Evolutionary conservation across 2,888 invertebrate genomes (phyloP), one percentile per base, ranked within the genome.

Genomic region (Marasmarcha lunaedactyla): DNA sequence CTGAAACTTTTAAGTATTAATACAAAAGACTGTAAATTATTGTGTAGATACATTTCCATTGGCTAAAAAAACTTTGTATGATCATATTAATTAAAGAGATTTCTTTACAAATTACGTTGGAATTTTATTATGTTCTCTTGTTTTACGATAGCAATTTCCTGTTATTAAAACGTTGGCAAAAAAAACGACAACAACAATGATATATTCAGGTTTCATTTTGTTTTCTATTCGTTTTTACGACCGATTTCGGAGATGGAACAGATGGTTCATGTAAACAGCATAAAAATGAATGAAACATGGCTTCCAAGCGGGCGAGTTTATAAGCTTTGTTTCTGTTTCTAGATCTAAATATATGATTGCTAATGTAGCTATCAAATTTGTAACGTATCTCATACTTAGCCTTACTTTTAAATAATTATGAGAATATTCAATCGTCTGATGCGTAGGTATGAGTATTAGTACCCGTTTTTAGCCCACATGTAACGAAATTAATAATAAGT

Each of bases 21-120:
- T 79, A 71, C 65, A 73, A 73, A 83, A 83, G 81, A 83, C 81
- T 83, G 81, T 83, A 81, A 72, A 74, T 73, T 78, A 76, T 72
- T 77, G 70, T 73, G 76, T 79, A 78, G 77, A 65, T 70, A 61
- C 71, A 71, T 69, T 71, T 63, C 59, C 59, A 76, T 70, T 66
- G 71, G 72, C 76, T 73, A 74, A n/a, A n/a, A n/a, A n/a, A 76
- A 73, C 73, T 79, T 78, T 78, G 76, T 78, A 79, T 79, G 30
- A 79, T 77, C 60, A 63, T 71, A 63, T 67, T 73, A 71, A 79
- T 74, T 77, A 79, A 79, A 76, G 61, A 72, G 65, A 67, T 79
- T 77, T 73, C 71, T 70, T 58, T 63, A 63, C 48, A 52, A 50
- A 48, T 46, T 42, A 47, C 50, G 46, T 47, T 55, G 48, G 46